phyloP scores from a whole-genome alignment of 2,888 invertebrate genomes.

The Eremobia ochroleuca region DNA sequence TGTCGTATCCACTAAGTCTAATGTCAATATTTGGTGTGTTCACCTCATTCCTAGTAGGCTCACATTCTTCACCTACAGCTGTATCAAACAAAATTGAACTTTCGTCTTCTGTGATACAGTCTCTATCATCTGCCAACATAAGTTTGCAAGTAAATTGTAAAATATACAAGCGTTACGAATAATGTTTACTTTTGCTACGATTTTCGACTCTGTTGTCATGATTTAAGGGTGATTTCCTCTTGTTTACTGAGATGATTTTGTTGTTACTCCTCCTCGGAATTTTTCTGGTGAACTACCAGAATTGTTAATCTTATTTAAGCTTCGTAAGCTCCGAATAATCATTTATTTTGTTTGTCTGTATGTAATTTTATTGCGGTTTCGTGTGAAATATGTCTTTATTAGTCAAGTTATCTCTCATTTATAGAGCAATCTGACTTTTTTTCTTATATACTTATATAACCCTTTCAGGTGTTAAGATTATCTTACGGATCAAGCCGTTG shows the following conservation, averaged over 20 bases:
- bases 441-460: neutral
- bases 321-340: conserved; percentile 62
- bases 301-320: conserved; percentile 70
- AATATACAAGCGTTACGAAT: conserved; percentile 74
- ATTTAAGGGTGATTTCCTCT: conserved; percentile 71
- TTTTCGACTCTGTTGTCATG: conserved; percentile 74
- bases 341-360: conserved; percentile 60
- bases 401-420: conserved; percentile 34
- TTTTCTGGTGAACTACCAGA: conserved; percentile 69
- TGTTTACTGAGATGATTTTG: conserved; percentile 67
- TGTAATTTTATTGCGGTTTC: conserved; percentile 62
- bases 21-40: conserved; percentile 85
- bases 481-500: neutral
- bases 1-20: conserved; percentile 84
- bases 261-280: conserved; percentile 64
- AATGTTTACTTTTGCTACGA: conserved; percentile 74
- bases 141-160: conserved; percentile 64
- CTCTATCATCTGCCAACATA: conserved; percentile 25
- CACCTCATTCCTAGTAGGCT: conserved; percentile 82
- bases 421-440: neutral
- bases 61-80: conserved; percentile 36
- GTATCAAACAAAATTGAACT: conserved; percentile 48
- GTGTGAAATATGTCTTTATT: conserved; percentile 59
- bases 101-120: conserved; percentile 19
- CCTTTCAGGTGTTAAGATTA: neutral